These are phyloP conservation scores for Pongo pygmaeus DNA, from an alignment of 2,113 vertebrate species.

Conservation along the genomic window DNA sequence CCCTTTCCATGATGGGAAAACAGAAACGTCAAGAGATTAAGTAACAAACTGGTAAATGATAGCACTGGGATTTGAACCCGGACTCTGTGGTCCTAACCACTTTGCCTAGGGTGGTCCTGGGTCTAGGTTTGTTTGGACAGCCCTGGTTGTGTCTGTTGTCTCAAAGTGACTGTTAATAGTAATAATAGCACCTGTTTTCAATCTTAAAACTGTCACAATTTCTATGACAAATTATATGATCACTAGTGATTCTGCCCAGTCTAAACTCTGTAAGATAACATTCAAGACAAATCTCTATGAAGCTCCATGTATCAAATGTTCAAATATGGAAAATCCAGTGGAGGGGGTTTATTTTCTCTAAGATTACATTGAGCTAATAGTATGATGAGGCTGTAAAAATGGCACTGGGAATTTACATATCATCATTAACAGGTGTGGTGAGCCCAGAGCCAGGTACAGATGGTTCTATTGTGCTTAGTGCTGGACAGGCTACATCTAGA, in stretches of 20 bases:
- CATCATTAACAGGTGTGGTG: background rate
- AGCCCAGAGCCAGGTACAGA: background rate
- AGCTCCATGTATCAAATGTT: background rate
- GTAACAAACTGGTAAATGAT: background rate
- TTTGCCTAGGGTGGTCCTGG: background rate
- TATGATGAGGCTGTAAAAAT: background rate
- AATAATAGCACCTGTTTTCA: background rate
- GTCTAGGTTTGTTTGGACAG: background rate
- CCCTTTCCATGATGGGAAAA: background rate
- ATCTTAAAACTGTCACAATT: background rate
- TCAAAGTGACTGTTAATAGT: background rate
- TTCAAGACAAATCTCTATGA: background rate
- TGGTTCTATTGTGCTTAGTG: background rate
- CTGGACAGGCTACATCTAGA: background rate
- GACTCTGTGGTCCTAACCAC: background rate
- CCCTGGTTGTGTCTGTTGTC: background rate
- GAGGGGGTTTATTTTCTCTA: background rate
- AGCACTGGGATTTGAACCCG: background rate
- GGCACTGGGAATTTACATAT: background rate
- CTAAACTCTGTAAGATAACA: conserved; percentile 2
- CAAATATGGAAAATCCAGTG: background rate
- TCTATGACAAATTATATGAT: background rate
- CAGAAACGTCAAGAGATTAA: background rate
- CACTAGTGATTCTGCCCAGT: background rate
- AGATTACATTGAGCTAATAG: background rate